Conservation (phyloP, 2,113 vertebrate species). For the Scolopax mira region DNA sequence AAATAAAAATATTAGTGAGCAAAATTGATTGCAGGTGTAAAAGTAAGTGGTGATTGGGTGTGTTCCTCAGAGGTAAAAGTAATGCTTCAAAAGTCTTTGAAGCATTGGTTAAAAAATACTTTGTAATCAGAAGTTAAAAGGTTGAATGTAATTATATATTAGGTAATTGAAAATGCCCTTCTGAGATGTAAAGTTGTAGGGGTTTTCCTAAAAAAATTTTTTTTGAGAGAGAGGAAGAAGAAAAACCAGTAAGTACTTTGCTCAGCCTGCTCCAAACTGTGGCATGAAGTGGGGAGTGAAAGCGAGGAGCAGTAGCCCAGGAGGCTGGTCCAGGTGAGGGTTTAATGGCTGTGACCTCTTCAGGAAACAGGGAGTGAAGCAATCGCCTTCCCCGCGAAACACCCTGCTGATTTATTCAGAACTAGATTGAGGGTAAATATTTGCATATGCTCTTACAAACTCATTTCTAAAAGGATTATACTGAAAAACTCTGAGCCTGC, state of each 20-base stretch:
- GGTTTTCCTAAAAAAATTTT: background rate
- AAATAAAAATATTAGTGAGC: background rate
- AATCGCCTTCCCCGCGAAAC: background rate
- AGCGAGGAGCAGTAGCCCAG: background rate
- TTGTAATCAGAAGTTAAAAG: background rate
- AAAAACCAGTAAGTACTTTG: background rate
- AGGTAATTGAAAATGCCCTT: background rate
- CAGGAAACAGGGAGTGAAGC: background rate
- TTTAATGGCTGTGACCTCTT: background rate
- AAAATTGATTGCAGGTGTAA: background rate
- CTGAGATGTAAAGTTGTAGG: background rate
- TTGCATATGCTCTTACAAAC: background rate
- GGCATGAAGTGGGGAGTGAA: background rate
- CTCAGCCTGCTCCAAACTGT: background rate
- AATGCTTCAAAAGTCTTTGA: background rate
- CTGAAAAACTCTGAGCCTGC: background rate
- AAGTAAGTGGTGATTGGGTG: background rate
- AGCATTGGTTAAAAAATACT: background rate
- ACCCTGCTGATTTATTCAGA: background rate
- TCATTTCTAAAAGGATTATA: background rate
- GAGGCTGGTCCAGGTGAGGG: background rate
- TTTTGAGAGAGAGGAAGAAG: background rate
- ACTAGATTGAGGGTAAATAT: background rate
- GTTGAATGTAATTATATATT: background rate
- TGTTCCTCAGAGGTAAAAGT: background rate